A percentile compares a stretch with the other conserved stretches of the same genome.
Evolutionary conservation across 1,140 invertebrate species (phyloP).

Genomic region (Drosophila insularis): DNA sequence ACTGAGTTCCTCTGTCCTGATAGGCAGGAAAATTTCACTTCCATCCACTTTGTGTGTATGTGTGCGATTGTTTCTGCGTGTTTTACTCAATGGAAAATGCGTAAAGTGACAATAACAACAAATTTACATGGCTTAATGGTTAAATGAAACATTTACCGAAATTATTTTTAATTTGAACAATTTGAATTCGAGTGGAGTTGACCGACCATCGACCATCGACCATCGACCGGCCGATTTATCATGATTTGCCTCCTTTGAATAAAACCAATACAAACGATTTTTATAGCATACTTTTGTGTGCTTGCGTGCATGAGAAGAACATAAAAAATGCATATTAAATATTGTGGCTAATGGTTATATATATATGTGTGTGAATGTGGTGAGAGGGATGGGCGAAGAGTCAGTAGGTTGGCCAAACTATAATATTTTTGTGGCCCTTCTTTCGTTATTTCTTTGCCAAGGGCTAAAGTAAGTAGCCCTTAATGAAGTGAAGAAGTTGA

Average conservation of each 20-base stretch:
- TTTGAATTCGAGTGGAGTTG: slow-evolving; percentile 22
- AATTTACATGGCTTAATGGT: slow-evolving; percentile 69
- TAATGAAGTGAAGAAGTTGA: slow-evolving; percentile 20
- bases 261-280: slow-evolving; percentile 46
- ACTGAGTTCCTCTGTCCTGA: slow-evolving; percentile 28
- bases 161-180: slow-evolving; percentile 56
- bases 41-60: slow-evolving; percentile 5
- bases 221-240: background rate
- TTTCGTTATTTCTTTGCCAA: slow-evolving; percentile 11
- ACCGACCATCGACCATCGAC: background rate
- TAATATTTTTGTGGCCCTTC: slow-evolving; percentile 27
- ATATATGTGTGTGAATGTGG: background rate
- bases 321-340: slow-evolving; percentile 70
- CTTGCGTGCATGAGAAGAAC: slow-evolving; percentile 24
- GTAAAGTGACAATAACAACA: slow-evolving; percentile 50
- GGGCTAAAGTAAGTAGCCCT: slow-evolving; percentile 12
- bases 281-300: slow-evolving; percentile 67
- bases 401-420: slow-evolving; percentile 32
- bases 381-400: background rate
- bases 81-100: slow-evolving; percentile 73
- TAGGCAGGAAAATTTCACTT: slow-evolving; percentile 33
- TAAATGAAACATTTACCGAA: slow-evolving; percentile 46
- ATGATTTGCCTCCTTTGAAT: background rate
- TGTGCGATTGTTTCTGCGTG: slow-evolving; percentile 45
- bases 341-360: slow-evolving; percentile 41